Conservation (phyloP, 2,797 vertebrate genomes). For the Pipistrellus pipistrellus region DNA sequence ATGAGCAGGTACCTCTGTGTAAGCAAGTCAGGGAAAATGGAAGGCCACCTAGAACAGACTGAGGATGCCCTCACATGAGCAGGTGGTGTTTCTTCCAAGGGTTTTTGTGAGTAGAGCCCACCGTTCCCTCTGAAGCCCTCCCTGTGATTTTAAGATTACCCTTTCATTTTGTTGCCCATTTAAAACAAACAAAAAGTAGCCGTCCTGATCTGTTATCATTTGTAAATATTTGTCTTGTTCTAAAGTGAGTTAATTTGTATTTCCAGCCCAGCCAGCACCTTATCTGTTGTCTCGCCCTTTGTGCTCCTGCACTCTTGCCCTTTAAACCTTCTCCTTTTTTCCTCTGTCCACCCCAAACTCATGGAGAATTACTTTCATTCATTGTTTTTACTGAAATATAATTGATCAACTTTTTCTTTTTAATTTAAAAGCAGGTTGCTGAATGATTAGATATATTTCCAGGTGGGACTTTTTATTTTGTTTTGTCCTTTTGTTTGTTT, state of each 20-base stretch:
- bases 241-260: slow-evolving; percentile 6
- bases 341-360: neutral
- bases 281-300: neutral
- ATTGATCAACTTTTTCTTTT: slow-evolving; percentile 13
- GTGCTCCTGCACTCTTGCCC: neutral
- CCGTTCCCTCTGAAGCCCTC: neutral
- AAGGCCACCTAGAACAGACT: neutral
- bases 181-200: neutral
- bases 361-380: neutral
- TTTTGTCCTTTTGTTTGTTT: neutral
- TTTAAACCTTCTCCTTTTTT: neutral
- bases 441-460: neutral
- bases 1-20: neutral
- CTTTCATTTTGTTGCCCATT: slow-evolving; percentile 34
- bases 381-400: slow-evolving; percentile 54
- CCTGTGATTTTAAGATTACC: neutral
- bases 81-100: neutral
- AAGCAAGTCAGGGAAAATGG: slow-evolving; percentile 12
- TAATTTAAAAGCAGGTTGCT: neutral
- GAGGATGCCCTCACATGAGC: neutral
- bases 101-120: neutral
- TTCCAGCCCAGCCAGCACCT: neutral
- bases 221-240: slow-evolving; percentile 21
- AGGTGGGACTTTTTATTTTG: neutral
- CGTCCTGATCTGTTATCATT: slow-evolving; percentile 7